phyloP scores from a whole-genome alignment of 2,888 invertebrate genomes.

The Pyralis farinalis region DNA sequence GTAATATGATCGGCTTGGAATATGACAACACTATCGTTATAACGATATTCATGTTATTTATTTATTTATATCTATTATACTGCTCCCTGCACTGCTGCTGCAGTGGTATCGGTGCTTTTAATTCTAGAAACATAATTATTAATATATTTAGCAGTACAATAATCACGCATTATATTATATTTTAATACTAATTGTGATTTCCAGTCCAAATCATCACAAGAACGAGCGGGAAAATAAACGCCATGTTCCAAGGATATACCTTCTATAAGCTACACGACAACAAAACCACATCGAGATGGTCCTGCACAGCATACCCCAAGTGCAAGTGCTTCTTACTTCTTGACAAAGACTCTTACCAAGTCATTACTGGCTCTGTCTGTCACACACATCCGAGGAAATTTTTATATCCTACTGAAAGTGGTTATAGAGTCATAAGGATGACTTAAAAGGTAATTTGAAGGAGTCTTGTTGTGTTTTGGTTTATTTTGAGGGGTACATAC shows the following conservation, averaged over 20 bases:
- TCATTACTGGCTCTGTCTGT: neutral
- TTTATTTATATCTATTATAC: no score
- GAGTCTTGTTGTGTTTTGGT: no score
- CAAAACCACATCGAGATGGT: slow-evolving; percentile 4
- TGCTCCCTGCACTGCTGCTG: no score
- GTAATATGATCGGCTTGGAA: no score
- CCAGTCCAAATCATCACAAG: slow-evolving; percentile 6
- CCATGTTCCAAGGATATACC: slow-evolving; percentile 12
- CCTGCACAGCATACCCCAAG: slow-evolving; percentile 12
- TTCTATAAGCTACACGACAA: slow-evolving; percentile 11
- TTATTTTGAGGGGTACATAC: no score
- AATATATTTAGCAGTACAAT: no score
- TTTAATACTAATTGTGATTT: slow-evolving; percentile 1
- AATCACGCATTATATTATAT: no score
- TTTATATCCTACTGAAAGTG: neutral
- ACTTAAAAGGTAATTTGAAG: no score
- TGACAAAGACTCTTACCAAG: neutral
- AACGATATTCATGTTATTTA: no score
- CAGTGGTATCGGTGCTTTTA: no score
- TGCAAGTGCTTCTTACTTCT: slow-evolving; percentile 6
- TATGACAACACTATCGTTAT: no score
- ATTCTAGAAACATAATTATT: no score
- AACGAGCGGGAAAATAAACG: slow-evolving; percentile 8
- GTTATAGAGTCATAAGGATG: neutral
- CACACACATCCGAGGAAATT: neutral